Base-by-base conservation (phyloP, 1,140 invertebrate genomes). In the Macrosteles quadrilineatus region DNA sequence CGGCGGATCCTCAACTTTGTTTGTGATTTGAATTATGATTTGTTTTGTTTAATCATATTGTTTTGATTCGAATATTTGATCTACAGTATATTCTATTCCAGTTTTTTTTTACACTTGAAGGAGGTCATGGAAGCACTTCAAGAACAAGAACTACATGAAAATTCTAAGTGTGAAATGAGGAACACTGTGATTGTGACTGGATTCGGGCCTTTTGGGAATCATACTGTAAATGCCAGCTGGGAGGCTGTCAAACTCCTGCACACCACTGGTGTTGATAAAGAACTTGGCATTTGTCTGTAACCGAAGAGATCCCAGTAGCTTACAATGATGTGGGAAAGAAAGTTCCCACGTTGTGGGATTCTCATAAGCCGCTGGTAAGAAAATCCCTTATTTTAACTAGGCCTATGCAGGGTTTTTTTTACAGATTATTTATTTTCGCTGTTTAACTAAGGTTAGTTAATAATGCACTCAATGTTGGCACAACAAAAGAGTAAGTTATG, bases 161-260 rank as follows among this genome's bases (percentile, higher is more conserved):
- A 6, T 36, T 36, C 32, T 36, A 36, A 36, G n/a, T 50, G 47
- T 50, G 47, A 50, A 50, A n/a, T 21, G 4, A 4, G 6, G 4
- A 59, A 59, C n/a, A 59, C 55, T 6, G 69, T 81, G 67, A 62
- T 90, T n/a, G 81, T 91, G 57, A 88, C 87, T 73, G 91, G 91
- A 11, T 94, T 93, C 81, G 91, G 90, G 6, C 91, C 91, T 30
- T 94, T 92, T 81, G 77, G 80, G 29, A 77, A 78, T 12, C 87
- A 93, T 75, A 77, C 78, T 19, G 79, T 90, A 17, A 94, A 94
- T 77, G 87, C 91, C 0, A 93, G 91, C 77, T 93, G 90, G 90
- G 86, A 90, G 76, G 86, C 88, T 25, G 91, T 91, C 0, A 87
- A 88, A 76, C 76, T 86, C 66, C 77, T 90, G 69, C 81, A 83